Evolutionary conservation across 1,140 invertebrate species (phyloP).

Genomic region (Eueides isabella): DNA sequence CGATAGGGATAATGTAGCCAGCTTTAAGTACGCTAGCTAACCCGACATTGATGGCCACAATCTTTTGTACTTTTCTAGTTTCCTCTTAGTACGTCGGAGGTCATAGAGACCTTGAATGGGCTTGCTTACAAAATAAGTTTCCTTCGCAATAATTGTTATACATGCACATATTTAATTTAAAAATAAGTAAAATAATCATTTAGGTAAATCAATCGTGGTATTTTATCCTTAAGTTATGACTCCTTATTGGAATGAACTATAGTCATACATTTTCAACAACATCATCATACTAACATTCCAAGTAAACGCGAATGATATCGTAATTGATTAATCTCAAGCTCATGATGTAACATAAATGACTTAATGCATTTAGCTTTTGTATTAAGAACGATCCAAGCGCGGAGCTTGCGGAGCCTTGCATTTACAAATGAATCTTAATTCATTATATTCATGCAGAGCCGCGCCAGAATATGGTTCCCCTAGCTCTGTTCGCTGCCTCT

Average conservation of each 20-base stretch:
- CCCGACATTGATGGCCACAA: constrained; percentile 33
- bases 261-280: neutral
- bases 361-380: constrained; percentile 51
- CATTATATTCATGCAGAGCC: constrained; percentile 79
- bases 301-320: neutral
- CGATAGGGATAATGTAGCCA: constrained; percentile 58
- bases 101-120: constrained; percentile 58
- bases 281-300: constrained; percentile 14
- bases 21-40: constrained; percentile 34
- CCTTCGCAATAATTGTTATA: constrained; percentile 28
- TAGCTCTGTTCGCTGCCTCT: constrained; percentile 76
- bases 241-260: neutral
- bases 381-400: constrained; percentile 59
- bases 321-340: constrained; percentile 12
- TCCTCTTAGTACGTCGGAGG: constrained; percentile 52
- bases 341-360: neutral
- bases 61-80: constrained; percentile 53
- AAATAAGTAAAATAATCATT: neutral
- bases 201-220: neutral
- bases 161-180: neutral
- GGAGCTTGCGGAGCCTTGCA: constrained; percentile 57
- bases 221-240: neutral
- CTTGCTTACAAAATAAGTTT: constrained; percentile 60
- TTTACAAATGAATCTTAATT: constrained; percentile 78
- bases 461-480: constrained; percentile 80